Base-by-base conservation (phyloP, 2,797 vertebrate genomes). In the Babyrousa celebensis region DNA sequence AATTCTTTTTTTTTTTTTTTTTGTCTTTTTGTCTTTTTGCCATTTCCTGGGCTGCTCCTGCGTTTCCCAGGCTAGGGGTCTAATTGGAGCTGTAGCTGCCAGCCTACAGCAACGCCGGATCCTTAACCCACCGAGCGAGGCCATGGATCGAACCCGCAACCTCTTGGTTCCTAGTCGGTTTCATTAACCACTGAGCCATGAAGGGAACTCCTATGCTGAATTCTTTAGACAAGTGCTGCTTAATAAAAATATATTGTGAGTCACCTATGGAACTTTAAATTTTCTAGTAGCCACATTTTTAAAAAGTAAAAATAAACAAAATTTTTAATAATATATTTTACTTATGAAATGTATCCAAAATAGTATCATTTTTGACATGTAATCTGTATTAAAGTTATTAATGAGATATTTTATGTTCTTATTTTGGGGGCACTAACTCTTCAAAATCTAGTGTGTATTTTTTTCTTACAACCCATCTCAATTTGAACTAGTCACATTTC, bases 311-410 rank as follows among this genome's bases (percentile, higher is more conserved):
- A 88, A 21, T 12, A 70, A 80, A 68, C 18, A 80, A 27, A 15
- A 67, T 72, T 94, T 88, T 32, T 54, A 91, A 9, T 80, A 70
- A 54, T 96, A 40, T 80, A 32, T 85, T 80, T 93, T 48, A 94
- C 72, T 74, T 86, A 78, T 36, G 14, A 89, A 89, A 48, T 84
- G 62, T 85, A 77, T 36, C 43, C 14, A 74, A 92, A 95, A 52
- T 48, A 10, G 9, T 68, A 93, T 15, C 5, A 70, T 80, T 88
- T 71, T 71, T 40, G 70, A 56, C 20, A 62, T 72, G 21, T 32
- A 84, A 70, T 87, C 17, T 60, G 32, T 60, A n/a, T 48, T 72
- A 85, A 71, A 75, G 4, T 94, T 40, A 52, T 63, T 74, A 48
- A 48, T 48, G 21, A 29, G 12, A 58, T 43, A 70, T 79, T 91